These are phyloP conservation scores for Nephotettix cincticeps DNA, from an alignment of 1,140 invertebrate species.

Conservation along the genomic window DNA sequence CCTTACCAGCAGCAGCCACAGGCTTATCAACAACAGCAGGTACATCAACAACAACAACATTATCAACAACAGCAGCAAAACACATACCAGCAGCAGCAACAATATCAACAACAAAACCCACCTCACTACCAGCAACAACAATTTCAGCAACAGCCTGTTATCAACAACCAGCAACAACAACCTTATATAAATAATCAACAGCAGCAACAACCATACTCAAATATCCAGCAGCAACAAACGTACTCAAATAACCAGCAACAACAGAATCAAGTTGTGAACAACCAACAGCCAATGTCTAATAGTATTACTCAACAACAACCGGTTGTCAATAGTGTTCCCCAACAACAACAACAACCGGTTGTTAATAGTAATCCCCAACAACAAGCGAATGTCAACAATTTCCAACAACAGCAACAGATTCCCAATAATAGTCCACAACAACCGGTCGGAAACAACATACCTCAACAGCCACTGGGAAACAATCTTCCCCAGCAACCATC, in stretches of 20 bases:
- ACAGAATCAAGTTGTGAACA: slow-evolving; percentile 20
- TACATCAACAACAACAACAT: slow-evolving; percentile 1
- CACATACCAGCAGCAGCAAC: slow-evolving; percentile 40
- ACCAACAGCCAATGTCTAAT: slow-evolving; percentile 22
- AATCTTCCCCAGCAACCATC: slow-evolving; percentile 7
- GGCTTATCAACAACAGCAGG: slow-evolving; percentile 26
- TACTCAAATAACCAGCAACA: slow-evolving; percentile 5
- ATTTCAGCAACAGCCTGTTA: slow-evolving; percentile 24
- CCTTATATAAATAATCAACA: slow-evolving; percentile 46
- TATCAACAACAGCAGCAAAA: slow-evolving; percentile 27
- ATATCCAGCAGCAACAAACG: slow-evolving; percentile 36
- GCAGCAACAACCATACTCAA: slow-evolving; percentile 40
- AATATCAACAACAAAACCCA: slow-evolving; percentile 46
- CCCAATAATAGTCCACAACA: slow-evolving; percentile 25
- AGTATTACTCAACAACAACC: slow-evolving; percentile 40
- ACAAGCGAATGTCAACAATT: background rate
- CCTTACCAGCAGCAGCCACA: slow-evolving; percentile 33
- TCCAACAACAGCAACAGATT: slow-evolving; percentile 40
- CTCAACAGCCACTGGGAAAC: slow-evolving; percentile 4
- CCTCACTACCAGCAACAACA: slow-evolving; percentile 41
- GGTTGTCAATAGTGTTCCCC: background rate
- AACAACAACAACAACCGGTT: slow-evolving; percentile 13
- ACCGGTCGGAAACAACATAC: slow-evolving; percentile 17
- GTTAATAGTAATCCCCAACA: slow-evolving; percentile 16
- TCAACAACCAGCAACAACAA: slow-evolving; percentile 44